Evolutionary conservation across 2,888 invertebrate species (phyloP).

Genomic region (Mimumesa dahlbomi): DNA sequence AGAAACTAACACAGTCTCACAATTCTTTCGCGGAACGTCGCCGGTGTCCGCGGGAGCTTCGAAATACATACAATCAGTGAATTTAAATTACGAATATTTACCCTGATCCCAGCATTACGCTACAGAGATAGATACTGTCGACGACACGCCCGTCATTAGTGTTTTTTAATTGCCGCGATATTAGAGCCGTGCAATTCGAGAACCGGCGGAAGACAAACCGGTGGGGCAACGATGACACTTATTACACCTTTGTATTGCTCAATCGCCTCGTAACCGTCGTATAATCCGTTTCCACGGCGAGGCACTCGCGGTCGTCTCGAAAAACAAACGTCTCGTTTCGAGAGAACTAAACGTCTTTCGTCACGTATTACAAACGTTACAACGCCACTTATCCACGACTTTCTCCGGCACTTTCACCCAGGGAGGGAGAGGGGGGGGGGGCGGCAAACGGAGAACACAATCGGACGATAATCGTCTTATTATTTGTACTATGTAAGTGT

Average conservation of each 20-base stretch:
- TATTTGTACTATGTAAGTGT: conserved; percentile 54
- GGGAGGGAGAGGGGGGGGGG: no score
- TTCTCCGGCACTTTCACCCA: conserved; percentile 62
- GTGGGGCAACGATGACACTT: conserved; percentile 15
- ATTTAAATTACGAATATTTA: no score
- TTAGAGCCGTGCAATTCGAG: background rate
- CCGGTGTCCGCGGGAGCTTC: no score
- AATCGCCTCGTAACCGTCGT: conserved; percentile 17
- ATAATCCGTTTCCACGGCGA: conserved; percentile 3
- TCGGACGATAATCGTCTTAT: conserved; percentile 58
- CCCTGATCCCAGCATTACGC: background rate
- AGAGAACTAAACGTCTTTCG: conserved; percentile 33
- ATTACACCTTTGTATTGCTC: conserved; percentile 1
- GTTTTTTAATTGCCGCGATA: background rate
- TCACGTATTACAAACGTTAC: conserved; percentile 43
- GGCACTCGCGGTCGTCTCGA: conserved; percentile 12
- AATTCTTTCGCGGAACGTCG: no score
- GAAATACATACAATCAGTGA: no score
- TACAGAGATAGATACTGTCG: no score
- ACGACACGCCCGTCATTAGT: background rate
- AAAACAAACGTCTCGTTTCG: conserved; percentile 46
- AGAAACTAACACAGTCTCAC: no score
- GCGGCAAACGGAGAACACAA: conserved; percentile 61
- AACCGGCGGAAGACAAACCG: background rate
- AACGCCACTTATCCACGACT: conserved; percentile 47